Evolutionary conservation across 2,113 vertebrate species (phyloP), one percentile per base, ranked within the genome.

Genomic region (Erythrocebus patas): DNA sequence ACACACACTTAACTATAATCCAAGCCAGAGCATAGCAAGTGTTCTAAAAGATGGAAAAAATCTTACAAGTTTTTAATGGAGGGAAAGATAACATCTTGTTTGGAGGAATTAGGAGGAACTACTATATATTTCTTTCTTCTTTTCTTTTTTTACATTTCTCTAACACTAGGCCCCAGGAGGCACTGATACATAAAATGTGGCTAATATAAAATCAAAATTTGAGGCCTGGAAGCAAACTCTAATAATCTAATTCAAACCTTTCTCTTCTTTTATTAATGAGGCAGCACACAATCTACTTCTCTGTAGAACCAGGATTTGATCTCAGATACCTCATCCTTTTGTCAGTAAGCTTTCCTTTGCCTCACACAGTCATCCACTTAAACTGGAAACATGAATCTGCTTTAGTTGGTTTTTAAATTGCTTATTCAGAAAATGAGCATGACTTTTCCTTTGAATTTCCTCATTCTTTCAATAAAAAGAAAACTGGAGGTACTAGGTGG

Each of bases 401-500:
- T 68, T 94, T 83, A 38, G 23, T 92, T 96, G 95, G 95, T 94
- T 97, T 96, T 97, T 89, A 97, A 97, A 87, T 93, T 81, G 43
- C 84, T 96, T 96, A 59, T 96, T 96, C 91, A 97, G 97, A 97
- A 97, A 97, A 95, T 40, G 86, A 96, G 76, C 64, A 85, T 91
- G 84, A 20, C 70, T 68, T 91, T 96, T 96, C 64, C 91, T 94
- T 89, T 96, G 84, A 91, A 94, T 97, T 97, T 98, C 97, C 95
- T 98, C 97, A 96, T 97, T 98, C 95, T 94, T 98, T 96, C 68
- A 93, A 91, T 82, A 93, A 94, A 97, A 94, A 95, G 88, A 97
- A 96, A 94, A 79, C 59, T 88, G 78, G 72, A 91, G 70, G 14
- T 22, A 57, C 70, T 86, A 85, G 78, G 75, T 96, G 85, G 64